Conservation (phyloP, 2,113 vertebrate genomes). For the Campylomormyrus tamandua region DNA sequence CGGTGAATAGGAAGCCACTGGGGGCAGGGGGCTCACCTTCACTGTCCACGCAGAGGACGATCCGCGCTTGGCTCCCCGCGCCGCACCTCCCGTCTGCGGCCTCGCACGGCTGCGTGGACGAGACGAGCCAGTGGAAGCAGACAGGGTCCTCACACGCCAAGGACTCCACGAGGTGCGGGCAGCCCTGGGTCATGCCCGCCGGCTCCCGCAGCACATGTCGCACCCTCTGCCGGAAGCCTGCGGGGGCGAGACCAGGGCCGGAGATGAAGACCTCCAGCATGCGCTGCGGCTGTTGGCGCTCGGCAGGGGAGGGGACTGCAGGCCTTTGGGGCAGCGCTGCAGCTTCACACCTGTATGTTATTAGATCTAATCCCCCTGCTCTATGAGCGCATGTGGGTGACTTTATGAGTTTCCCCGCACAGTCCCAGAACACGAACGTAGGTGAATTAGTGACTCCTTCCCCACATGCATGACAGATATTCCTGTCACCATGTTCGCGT, state of each 20-base stretch:
- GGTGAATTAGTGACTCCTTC: background rate
- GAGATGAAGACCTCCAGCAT: background rate
- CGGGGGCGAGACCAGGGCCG: background rate
- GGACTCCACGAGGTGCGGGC: conserved; percentile 66
- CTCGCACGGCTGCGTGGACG: conserved; percentile 56
- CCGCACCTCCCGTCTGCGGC: conserved; percentile 64
- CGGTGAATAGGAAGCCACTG: too few relatives aligned
- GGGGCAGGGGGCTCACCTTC: conserved; percentile 49
- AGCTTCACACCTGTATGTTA: background rate
- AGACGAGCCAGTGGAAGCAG: conserved; percentile 61
- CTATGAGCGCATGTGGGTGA: background rate
- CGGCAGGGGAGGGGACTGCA: too few relatives aligned
- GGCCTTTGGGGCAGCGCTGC: background rate
- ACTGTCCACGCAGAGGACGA: conserved; percentile 53
- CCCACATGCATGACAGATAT: background rate
- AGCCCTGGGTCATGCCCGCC: conserved; percentile 38
- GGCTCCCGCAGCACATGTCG: conserved; percentile 61
- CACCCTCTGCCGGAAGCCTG: conserved; percentile 68
- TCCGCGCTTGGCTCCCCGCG: conserved; percentile 53
- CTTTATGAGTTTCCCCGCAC: background rate
- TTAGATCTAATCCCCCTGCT: background rate
- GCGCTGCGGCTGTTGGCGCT: background rate
- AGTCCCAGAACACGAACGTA: background rate
- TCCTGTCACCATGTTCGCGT: background rate
- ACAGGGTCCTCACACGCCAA: conserved; percentile 67